Base-by-base conservation (phyloP, 2,797 vertebrate genomes). In the Poecilia wingei region DNA sequence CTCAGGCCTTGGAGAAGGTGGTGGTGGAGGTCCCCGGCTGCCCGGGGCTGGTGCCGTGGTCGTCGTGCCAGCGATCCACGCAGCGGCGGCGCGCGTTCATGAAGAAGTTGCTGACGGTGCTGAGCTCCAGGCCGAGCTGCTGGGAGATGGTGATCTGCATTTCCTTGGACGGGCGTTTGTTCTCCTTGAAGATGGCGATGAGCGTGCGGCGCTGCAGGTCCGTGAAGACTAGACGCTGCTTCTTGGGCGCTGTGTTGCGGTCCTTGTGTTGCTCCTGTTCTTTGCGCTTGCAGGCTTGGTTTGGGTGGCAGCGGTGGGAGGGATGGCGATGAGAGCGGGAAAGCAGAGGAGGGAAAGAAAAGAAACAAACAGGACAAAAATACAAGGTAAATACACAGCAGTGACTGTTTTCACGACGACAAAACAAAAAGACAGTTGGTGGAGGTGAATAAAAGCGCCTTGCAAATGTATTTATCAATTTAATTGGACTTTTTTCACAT, bases 121-220 rank as follows among this genome's bases (percentile, higher is more conserved):
- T 98, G 93, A 98, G 98, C 95, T 99, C 98, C 94, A 99, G 91
- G 89, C 98, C 98, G 39, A 99, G 97, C 93, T 99, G 98, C 94
- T 99, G 98, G 0, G 98, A 98, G 93, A 99, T 99, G 95, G 98
- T 99, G 87, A 98, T 95, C 95, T 99, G 98, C 98, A 99, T 99
- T 90, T 99, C 98, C 79, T 98, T 99, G 89, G 97, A 99, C 0
- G 98, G 98, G 33, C 98, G 96, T 95, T 98, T 98, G 94, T 99
- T 99, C 95, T 99, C 98, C 94, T 99, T 99, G 95, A 99, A 99
- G 95, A 99, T 99, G 94, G 98, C 98, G 18, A 99, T 97, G 88
- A 99, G 96, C 39, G 98, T 99, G 94, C 98, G 97, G 14, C 98
- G 97, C 94, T 99, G 98, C 93, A 99, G 97, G 96, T 99, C 98